Evolutionary conservation across 2,113 vertebrate species (phyloP).

Genomic region (Antechinus stuartii): DNA sequence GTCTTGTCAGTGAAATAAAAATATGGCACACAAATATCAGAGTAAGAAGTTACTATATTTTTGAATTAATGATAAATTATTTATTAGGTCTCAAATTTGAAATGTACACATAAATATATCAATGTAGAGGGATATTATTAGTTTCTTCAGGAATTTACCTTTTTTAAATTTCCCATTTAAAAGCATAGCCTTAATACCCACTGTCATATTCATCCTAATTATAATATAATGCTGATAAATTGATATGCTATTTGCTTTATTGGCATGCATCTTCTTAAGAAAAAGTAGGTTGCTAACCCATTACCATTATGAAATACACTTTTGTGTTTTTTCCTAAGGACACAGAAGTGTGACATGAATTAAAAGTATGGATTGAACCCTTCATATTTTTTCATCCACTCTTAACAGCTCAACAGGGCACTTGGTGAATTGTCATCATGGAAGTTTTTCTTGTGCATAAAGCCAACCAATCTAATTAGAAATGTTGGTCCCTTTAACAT

Average conservation of each 20-base stretch:
- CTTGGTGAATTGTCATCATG: background rate
- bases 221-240: background rate
- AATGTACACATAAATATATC: background rate
- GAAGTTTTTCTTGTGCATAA: background rate
- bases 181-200: background rate
- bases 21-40: background rate
- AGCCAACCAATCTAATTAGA: background rate
- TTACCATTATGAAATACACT: background rate
- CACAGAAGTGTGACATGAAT: background rate
- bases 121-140: background rate
- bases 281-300: background rate
- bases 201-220: background rate
- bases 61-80: constrained; percentile 29
- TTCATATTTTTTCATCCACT: background rate
- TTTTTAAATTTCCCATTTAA: constrained; percentile 20
- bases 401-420: background rate
- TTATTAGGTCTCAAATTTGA: constrained; percentile 34
- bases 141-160: constrained; percentile 40
- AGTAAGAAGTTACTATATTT: background rate
- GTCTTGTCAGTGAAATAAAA: constrained; percentile 39
- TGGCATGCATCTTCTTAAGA: background rate
- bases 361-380: background rate
- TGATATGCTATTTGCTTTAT: constrained; percentile 13
- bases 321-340: background rate
- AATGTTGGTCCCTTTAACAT: background rate